Percentiles rank a stretch among this genome's conserved stretches.
phyloP scores from a whole-genome alignment of 2,113 vertebrate species.

The Centropus unirufus region DNA sequence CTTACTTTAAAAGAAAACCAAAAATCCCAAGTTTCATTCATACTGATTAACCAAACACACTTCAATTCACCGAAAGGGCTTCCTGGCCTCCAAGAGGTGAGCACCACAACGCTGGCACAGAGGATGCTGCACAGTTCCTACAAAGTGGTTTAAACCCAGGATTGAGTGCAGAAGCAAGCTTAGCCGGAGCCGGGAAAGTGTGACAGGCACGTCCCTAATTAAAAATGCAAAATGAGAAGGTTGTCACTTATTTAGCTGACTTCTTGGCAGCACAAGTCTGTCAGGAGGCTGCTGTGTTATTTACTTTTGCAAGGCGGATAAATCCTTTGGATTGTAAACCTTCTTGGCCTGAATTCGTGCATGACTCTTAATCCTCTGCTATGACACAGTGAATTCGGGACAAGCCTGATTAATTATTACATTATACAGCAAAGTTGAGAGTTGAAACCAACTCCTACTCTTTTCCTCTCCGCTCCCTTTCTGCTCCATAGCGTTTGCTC shows the following conservation, averaged over 20 bases:
- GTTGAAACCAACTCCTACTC: background rate
- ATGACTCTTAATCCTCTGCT: conserved; percentile 59
- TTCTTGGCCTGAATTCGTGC: conserved; percentile 63
- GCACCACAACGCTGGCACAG: accelerated
- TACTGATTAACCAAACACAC: background rate
- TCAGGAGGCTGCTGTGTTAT: conserved; percentile 40
- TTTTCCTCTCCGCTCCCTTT: background rate
- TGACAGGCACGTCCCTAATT: conserved; percentile 25
- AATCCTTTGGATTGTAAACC: conserved; percentile 63
- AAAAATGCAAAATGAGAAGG: conserved; percentile 51
- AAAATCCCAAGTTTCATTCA: background rate
- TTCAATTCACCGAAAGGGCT: background rate
- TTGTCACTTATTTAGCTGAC: conserved; percentile 35
- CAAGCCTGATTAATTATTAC: conserved; percentile 52
- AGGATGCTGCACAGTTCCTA: background rate
- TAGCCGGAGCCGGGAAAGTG: background rate
- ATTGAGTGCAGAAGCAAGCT: background rate
- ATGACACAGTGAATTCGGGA: conserved; percentile 58
- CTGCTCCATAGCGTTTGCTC: background rate
- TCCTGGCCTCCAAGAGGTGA: background rate
- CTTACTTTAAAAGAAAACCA: accelerated
- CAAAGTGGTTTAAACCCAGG: background rate
- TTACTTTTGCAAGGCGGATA: conserved; percentile 56
- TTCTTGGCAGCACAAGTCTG: conserved; percentile 17
- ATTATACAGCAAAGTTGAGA: conserved; percentile 42